phyloP scores from a whole-genome alignment of 2,113 vertebrate genomes.

The Tetrao urogallus region DNA sequence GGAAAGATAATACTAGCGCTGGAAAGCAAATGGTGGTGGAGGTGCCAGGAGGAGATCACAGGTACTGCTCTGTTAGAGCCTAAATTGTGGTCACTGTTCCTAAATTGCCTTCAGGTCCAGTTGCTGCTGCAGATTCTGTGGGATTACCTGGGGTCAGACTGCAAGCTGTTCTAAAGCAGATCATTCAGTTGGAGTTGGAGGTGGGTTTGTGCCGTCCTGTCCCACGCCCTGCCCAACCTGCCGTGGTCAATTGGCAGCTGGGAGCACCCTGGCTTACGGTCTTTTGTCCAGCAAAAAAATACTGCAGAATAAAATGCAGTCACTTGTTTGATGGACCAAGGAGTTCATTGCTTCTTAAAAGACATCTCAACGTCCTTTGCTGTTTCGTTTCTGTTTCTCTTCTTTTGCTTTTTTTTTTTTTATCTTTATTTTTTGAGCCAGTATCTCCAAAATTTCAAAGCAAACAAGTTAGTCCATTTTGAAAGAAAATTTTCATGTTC shows the following conservation, averaged over 20 bases:
- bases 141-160: slow-evolving; percentile 10
- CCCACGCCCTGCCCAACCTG: not conserved
- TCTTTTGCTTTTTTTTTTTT: not conserved
- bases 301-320: not conserved
- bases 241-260: not conserved
- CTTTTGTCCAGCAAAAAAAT: not conserved
- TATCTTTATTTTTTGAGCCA: not conserved
- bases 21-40: slow-evolving; percentile 2
- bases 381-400: slow-evolving; percentile 30
- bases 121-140: not conserved
- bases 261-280: not conserved
- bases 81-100: not conserved
- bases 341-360: not conserved
- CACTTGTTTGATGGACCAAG: not conserved
- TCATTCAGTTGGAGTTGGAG: not conserved
- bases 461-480: not conserved
- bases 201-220: not conserved
- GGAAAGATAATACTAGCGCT: slow-evolving; percentile 32
- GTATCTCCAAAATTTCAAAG: slow-evolving; percentile 32
- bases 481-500: not conserved
- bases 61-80: slow-evolving; percentile 23
- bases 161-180: slow-evolving; percentile 4
- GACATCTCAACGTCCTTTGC: not conserved
- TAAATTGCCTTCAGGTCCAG: not conserved
- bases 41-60: slow-evolving; percentile 24